phyloP scores from a whole-genome alignment of 1,140 invertebrate genomes.

The Lepeophtheirus salmonis region DNA sequence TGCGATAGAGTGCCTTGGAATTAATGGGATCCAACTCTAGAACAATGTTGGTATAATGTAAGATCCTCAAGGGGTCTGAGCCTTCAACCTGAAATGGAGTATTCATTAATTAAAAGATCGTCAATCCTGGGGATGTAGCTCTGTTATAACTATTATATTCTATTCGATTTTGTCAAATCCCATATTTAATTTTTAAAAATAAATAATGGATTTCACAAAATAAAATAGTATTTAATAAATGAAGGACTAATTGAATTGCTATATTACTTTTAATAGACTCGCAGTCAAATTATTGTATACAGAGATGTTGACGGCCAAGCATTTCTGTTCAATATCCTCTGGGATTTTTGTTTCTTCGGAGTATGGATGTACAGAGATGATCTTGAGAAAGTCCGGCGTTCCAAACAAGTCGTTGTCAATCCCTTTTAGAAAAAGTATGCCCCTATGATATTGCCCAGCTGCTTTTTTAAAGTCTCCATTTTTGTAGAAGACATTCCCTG shows the following conservation, averaged over 20 bases:
- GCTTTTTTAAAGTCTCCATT: neutral
- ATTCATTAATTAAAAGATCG: too few species aligned
- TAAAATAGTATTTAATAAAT: too few species aligned
- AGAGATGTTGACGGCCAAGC: neutral
- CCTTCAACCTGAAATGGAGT: neutral
- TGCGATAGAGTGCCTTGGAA: neutral
- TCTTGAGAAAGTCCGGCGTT: neutral
- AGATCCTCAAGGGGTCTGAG: neutral
- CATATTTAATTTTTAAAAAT: too few species aligned
- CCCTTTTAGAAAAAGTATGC: neutral
- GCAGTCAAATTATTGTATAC: neutral
- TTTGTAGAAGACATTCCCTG: neutral
- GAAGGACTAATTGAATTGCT: too few species aligned
- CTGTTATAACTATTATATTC: too few species aligned
- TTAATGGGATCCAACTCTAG: neutral
- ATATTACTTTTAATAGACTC: neutral
- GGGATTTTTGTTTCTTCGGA: neutral
- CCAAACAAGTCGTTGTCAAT: neutral
- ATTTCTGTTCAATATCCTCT: neutral
- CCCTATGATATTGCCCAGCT: neutral
- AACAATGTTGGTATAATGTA: neutral
- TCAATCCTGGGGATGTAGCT: too few species aligned
- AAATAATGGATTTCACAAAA: too few species aligned
- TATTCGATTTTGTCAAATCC: too few species aligned
- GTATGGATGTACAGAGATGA: neutral